A percentile compares a stretch with the other conserved stretches of the same genome.
These are phyloP conservation scores for Drosophila mercatorum DNA, from an alignment of 2,888 invertebrate genomes.

Conservation along the genomic window DNA sequence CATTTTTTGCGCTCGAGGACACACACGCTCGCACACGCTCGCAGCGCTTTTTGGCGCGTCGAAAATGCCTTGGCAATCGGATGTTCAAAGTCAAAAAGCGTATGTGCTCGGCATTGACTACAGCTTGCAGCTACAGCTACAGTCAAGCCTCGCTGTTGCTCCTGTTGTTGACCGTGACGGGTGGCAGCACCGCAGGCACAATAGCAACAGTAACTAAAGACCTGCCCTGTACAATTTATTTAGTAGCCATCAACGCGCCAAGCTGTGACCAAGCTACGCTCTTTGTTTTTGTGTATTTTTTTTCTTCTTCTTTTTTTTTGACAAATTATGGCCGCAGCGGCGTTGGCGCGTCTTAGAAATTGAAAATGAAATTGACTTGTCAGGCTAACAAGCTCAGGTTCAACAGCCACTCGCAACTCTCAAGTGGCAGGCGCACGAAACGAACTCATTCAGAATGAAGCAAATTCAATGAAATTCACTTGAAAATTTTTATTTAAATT, in stretches of 20 bases:
- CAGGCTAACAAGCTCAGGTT: constrained; percentile 66
- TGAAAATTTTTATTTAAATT: not conserved
- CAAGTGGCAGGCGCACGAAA: constrained; percentile 48
- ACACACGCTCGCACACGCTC: constrained; percentile 44
- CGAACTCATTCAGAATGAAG: constrained; percentile 20
- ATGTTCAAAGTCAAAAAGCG: constrained; percentile 80
- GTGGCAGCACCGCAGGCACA: constrained; percentile 16
- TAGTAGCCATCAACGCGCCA: constrained; percentile 72
- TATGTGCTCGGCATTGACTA: constrained; percentile 75
- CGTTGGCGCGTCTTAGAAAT: constrained; percentile 62
- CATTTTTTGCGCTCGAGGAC: constrained; percentile 77
- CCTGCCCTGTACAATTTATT: constrained; percentile 65
- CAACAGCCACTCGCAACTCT: constrained; percentile 35
- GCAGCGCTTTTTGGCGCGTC: constrained; percentile 15
- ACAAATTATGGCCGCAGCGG: constrained; percentile 73
- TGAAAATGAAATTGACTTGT: constrained; percentile 77
- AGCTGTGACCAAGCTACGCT: constrained; percentile 9
- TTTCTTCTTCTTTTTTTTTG: constrained; percentile 45
- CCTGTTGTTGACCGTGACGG: constrained; percentile 40
- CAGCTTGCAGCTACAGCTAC: constrained; percentile 27
- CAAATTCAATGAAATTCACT: no score
- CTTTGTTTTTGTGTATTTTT: constrained; percentile 16
- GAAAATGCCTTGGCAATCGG: constrained; percentile 75
- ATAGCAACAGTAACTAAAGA: constrained; percentile 27
- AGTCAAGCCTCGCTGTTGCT: constrained; percentile 17